phyloP scores from a whole-genome alignment of 2,797 vertebrate genomes.

The Champsocephalus esox region DNA sequence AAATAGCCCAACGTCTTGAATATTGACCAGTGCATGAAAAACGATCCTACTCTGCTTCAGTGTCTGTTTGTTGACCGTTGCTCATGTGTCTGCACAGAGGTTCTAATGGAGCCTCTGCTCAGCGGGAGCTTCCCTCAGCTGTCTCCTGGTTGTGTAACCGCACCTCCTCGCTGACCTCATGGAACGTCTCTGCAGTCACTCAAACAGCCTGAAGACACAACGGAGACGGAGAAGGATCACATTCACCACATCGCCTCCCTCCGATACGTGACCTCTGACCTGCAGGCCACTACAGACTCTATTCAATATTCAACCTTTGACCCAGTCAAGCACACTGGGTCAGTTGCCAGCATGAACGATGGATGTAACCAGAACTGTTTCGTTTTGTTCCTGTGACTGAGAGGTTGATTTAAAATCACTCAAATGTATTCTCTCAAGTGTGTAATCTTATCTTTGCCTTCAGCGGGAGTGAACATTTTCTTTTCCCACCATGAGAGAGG shows the following conservation, averaged over 20 bases:
- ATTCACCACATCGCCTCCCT: slow-evolving; percentile 34
- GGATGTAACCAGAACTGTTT: too few species aligned
- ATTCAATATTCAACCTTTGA: slow-evolving; percentile 4
- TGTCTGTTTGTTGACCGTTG: background rate
- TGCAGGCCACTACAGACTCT: background rate
- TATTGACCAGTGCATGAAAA: too few species aligned
- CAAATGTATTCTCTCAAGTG: too few species aligned
- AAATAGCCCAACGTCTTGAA: too few species aligned
- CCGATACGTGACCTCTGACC: slow-evolving; percentile 29
- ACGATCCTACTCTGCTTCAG: too few species aligned
- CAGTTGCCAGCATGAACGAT: background rate
- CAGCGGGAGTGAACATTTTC: too few species aligned
- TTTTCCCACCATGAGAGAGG: too few species aligned
- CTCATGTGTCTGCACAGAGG: background rate
- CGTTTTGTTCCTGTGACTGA: too few species aligned
- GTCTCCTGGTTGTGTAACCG: slow-evolving; percentile 65
- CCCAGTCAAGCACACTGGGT: background rate
- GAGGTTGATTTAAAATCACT: too few species aligned
- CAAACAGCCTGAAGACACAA: slow-evolving; percentile 46
- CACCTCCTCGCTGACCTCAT: slow-evolving; percentile 67
- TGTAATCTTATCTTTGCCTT: too few species aligned
- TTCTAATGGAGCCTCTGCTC: background rate
- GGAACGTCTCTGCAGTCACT: slow-evolving; percentile 59
- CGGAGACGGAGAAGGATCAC: slow-evolving; percentile 48
- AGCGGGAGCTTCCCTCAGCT: slow-evolving; percentile 61